Evolutionary conservation across 2,797 vertebrate species (phyloP), one percentile per base, ranked within the genome.

Genomic region (Pangasius djambal): DNA sequence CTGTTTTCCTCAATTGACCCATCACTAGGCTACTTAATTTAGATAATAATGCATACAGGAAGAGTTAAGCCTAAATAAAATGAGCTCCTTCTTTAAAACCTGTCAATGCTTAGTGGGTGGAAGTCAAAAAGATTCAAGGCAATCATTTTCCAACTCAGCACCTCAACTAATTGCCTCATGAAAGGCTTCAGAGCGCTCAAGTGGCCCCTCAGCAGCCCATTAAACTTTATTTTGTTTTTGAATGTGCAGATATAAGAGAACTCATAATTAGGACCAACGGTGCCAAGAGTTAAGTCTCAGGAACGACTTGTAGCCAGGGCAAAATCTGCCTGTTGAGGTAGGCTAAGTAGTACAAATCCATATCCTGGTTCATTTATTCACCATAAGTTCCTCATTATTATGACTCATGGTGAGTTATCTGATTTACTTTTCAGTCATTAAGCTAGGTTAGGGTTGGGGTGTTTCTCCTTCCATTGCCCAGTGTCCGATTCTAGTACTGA

Each of bases 151-250:
- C 86, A 86, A 85, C 72, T 85, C 89, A 87, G 86, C 89, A 89
- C 89, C 86, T 89, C 86, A 18, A 79, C 89, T 89, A 89, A 89
- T 89, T 89, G 72, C 86, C 89, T 89, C 86, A 79, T 85, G 86
- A 77, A 70, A 87, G 86, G 89, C 89, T 87, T 89, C 86, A 87
- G 86, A 89, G 86, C 74, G 18, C 86, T 75, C 72, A 89, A 87
- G 82, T 85, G 86, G 86, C 74, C 86, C 86, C 86, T 85, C 86
- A 87, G 37, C 82, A 87, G 86, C 52, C 82, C 86, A 87, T 89
- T 89, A 89, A 87, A 87, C 89, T 89, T 89, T 70, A 89, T 87
- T 87, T 89, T 89, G 89, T 89, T 89, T 87, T 85, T 84, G 81
- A 85, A 87, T 67, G 65, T 79, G 86, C 52, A 69, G 89, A 78